These are phyloP conservation scores for Acleris holmiana DNA, from an alignment of 2,888 invertebrate genomes.

Conservation along the genomic window DNA sequence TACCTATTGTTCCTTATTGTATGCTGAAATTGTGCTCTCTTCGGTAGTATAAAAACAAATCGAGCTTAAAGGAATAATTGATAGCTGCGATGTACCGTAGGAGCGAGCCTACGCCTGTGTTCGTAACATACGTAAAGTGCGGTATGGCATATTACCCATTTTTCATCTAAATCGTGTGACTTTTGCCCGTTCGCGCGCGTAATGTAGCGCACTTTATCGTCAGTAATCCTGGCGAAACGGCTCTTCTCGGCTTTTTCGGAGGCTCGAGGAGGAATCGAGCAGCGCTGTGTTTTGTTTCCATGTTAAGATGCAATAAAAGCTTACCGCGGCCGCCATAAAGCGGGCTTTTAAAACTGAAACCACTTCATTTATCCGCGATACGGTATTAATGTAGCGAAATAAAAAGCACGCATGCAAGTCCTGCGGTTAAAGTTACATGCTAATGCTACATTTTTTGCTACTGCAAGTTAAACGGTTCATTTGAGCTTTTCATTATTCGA, in stretches of 20 bases:
- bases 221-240: slow-evolving; percentile 60
- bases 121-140: slow-evolving; percentile 54
- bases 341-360: slow-evolving; percentile 57
- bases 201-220: slow-evolving; percentile 70
- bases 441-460: background rate
- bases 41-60: slow-evolving; percentile 42
- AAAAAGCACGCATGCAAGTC: slow-evolving; percentile 52
- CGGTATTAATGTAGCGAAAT: slow-evolving; percentile 52
- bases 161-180: slow-evolving; percentile 71
- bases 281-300: slow-evolving; percentile 50
- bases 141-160: slow-evolving; percentile 63
- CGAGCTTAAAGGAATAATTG: slow-evolving; percentile 48
- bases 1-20: slow-evolving; percentile 8
- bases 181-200: slow-evolving; percentile 62
- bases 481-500: slow-evolving; percentile 49
- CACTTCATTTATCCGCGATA: slow-evolving; percentile 58
- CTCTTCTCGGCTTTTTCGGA: slow-evolving; percentile 44
- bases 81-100: slow-evolving; percentile 47
- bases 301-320: slow-evolving; percentile 62
- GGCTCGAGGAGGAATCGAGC: slow-evolving; percentile 40
- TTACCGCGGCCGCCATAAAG: slow-evolving; percentile 50
- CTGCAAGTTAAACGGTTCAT: slow-evolving; percentile 5
- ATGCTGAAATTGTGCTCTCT: slow-evolving; percentile 5
- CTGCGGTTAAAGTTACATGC: slow-evolving; percentile 2
- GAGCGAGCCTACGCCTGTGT: slow-evolving; percentile 35